These are phyloP conservation scores for Macrochelys suwanniensis DNA, from an alignment of 2,797 vertebrate species.

Conservation along the genomic window DNA sequence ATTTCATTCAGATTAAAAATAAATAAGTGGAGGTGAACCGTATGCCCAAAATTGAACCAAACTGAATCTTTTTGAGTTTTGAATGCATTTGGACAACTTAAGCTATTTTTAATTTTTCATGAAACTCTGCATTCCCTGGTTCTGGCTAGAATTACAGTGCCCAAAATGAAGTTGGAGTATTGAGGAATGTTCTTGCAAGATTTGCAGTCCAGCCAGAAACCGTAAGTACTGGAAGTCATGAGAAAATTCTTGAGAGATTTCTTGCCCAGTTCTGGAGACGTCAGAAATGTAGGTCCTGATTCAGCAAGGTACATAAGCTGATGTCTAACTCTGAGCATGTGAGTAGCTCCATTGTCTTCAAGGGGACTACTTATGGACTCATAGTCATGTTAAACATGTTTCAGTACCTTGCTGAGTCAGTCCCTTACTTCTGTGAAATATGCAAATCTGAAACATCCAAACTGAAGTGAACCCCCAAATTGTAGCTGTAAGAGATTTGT, in stretches of 20 bases:
- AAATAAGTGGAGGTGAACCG: background rate
- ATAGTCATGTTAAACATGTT: fast-evolving
- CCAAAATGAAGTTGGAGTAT: background rate
- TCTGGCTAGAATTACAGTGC: background rate
- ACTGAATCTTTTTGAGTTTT: background rate
- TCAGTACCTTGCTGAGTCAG: background rate
- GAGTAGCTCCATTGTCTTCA: slow-evolving; percentile 12
- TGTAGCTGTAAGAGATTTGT: background rate
- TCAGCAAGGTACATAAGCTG: background rate
- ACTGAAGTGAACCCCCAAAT: background rate
- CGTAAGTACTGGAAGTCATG: slow-evolving; percentile 9
- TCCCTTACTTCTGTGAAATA: background rate
- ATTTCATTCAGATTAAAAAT: background rate
- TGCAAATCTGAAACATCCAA: background rate
- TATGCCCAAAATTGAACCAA: background rate
- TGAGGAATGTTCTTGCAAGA: background rate
- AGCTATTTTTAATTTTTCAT: slow-evolving; percentile 26
- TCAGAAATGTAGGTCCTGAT: slow-evolving; percentile 2
- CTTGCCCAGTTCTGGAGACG: background rate
- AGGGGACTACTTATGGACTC: background rate
- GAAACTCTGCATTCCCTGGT: background rate
- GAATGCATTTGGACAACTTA: background rate
- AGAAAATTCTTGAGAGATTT: background rate
- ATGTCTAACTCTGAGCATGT: background rate
- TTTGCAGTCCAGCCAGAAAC: background rate